Base-by-base conservation (phyloP, 2,797 vertebrate species). In the Gymnocypris eckloni region DNA sequence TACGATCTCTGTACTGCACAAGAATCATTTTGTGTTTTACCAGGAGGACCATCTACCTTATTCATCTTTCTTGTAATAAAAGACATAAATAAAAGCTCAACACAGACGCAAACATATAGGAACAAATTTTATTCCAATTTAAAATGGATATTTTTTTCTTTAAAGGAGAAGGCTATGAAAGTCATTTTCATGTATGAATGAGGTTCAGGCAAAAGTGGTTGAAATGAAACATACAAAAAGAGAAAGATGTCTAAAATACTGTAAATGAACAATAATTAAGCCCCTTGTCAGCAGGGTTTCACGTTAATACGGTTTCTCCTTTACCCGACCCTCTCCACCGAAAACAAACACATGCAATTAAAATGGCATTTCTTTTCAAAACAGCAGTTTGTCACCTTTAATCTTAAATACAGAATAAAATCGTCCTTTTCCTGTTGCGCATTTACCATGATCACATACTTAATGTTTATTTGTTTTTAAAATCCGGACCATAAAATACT, bases 111-210 rank as follows among this genome's bases (percentile, higher is more conserved):
- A 94, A 82, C 93, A 91, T 97, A 97, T 98, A 98, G 97, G 97
- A 99, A 99, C 96, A 96, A 97, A 97, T 97, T 90, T 98, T 98
- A 99, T 99, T 99, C 97, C 95, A 97, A 98, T 99, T 99, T 98
- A 97, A 99, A 99, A 99, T 97, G 97, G 96, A 97, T 97, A 96
- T 92, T 94, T 95, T 85, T 95, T 95, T 93, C 94, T 94, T 96
- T 97, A 97, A 96, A 98, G 96, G 97, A 99, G 97, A 97, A 98
- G 97, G 97, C 96, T 98, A 99, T 97, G 97, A 98, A 99, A 98
- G 96, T 97, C 93, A 93, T 96, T 97, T 96, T 96, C 96, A 96
- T 96, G 95, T 96, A 94, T 95, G 95, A 96, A 95, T 95, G 95
- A 95, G 95, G 94, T 96, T 94, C 95, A 96, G 96, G 95, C 96